phyloP scores from a whole-genome alignment of 2,888 invertebrate species.

The Apocheima hispidaria region DNA sequence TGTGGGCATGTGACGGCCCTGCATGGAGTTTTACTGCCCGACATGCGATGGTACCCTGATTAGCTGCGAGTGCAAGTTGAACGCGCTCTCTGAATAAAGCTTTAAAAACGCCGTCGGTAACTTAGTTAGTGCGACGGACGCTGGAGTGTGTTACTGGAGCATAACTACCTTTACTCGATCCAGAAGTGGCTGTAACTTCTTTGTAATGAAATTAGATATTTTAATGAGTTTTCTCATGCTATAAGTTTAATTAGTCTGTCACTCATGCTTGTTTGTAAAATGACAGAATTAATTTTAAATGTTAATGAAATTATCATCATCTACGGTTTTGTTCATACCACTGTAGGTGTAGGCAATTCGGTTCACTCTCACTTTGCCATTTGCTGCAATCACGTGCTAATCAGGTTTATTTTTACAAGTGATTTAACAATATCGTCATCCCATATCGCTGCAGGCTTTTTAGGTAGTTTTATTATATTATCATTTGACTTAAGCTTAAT shows the following conservation, averaged over 20 bases:
- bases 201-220: neutral
- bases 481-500: too few species aligned
- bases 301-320: neutral
- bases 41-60: conserved; percentile 76
- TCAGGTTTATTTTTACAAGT: too few species aligned
- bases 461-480: too few species aligned
- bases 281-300: neutral
- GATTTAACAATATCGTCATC: too few species aligned
- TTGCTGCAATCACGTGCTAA: too few species aligned
- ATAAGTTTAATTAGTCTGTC: conserved; percentile 6
- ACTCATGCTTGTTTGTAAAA: neutral
- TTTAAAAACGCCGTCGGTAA: conserved; percentile 80
- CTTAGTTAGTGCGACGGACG: conserved; percentile 68
- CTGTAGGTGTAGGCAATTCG: too few species aligned
- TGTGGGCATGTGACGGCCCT: conserved; percentile 47
- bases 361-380: too few species aligned
- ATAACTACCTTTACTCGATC: conserved; percentile 41
- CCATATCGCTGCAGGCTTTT: too few species aligned
- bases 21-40: conserved; percentile 51
- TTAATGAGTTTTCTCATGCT: neutral
- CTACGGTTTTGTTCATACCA: too few species aligned
- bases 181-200: neutral
- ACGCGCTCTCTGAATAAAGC: conserved; percentile 74
- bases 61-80: conserved; percentile 70
- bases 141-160: conserved; percentile 36